Percentiles rank a stretch among this genome's conserved stretches.
Conservation (phyloP, 2,797 vertebrate species). For the Lutjanus campechanus region DNA sequence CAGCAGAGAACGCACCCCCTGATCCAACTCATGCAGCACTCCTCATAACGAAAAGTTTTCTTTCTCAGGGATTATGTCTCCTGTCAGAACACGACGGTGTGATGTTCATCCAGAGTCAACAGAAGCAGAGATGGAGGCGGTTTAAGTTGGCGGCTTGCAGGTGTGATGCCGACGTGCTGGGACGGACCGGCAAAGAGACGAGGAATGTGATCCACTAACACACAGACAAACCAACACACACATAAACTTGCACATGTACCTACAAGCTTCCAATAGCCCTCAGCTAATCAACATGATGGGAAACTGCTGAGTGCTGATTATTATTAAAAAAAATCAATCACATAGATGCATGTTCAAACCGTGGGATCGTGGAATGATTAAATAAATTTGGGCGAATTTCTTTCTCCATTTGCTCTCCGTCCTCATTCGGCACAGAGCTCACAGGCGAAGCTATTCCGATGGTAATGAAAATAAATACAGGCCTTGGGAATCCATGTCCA, state of each 20-base stretch:
- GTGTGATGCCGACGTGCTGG: conserved; percentile 25
- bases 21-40: conserved; percentile 15
- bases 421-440: conserved; percentile 56
- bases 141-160: conserved; percentile 9
- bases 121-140: not conserved
- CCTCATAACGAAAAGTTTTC: not conserved
- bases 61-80: conserved; percentile 33
- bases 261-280: conserved; percentile 24
- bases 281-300: conserved; percentile 20
- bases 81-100: conserved; percentile 34
- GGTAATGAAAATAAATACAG: conserved; percentile 90
- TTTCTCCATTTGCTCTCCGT: conserved; percentile 43
- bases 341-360: conserved; percentile 29
- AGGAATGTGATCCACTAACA: conserved; percentile 36
- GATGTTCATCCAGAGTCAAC: conserved; percentile 35
- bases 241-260: conserved; percentile 26
- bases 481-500: conserved; percentile 86
- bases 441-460: conserved; percentile 80
- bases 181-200: not conserved
- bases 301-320: conserved; percentile 30
- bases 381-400: conserved; percentile 43
- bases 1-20: conserved; percentile 10
- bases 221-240: conserved; percentile 18
- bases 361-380: conserved; percentile 23
- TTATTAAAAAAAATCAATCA: conserved; percentile 38